phyloP scores from a whole-genome alignment of 2,888 invertebrate species.

The Mylabris sibirica region DNA sequence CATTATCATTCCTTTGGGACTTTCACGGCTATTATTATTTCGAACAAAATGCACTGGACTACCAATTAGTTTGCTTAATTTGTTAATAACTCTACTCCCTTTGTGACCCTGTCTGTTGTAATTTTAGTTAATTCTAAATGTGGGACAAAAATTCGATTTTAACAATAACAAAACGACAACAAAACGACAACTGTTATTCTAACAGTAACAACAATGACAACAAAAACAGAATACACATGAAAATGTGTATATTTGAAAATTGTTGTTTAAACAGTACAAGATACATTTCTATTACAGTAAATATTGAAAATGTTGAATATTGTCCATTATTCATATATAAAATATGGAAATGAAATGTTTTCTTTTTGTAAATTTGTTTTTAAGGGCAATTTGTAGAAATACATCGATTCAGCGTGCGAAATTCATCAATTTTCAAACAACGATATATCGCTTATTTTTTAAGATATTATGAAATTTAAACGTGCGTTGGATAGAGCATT shows the following conservation, averaged over 20 bases:
- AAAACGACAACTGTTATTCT: background rate
- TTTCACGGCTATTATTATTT: background rate
- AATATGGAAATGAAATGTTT: background rate
- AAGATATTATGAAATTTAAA: too few relatives aligned
- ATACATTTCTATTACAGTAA: too few relatives aligned
- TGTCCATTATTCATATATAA: background rate
- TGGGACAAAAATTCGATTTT: conserved; percentile 1
- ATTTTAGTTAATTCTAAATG: background rate
- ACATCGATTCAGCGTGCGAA: too few relatives aligned
- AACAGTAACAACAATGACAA: too few relatives aligned
- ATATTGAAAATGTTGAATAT: background rate
- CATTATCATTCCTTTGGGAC: conserved; percentile 34
- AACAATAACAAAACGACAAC: background rate
- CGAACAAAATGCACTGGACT: conserved; percentile 35
- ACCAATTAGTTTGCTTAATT: conserved; percentile 38
- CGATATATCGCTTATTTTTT: too few relatives aligned
- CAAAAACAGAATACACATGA: too few relatives aligned
- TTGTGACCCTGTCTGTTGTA: conserved; percentile 12
- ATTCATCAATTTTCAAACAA: too few relatives aligned
- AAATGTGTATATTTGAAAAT: too few relatives aligned
- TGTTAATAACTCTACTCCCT: conserved; percentile 37
- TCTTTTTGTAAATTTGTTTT: too few relatives aligned
- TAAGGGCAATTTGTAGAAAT: too few relatives aligned
- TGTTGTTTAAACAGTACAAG: too few relatives aligned
- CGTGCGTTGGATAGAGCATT: too few relatives aligned